These are phyloP conservation scores for Calliopsis andreniformis DNA, from an alignment of 1,140 invertebrate species.

Conservation along the genomic window DNA sequence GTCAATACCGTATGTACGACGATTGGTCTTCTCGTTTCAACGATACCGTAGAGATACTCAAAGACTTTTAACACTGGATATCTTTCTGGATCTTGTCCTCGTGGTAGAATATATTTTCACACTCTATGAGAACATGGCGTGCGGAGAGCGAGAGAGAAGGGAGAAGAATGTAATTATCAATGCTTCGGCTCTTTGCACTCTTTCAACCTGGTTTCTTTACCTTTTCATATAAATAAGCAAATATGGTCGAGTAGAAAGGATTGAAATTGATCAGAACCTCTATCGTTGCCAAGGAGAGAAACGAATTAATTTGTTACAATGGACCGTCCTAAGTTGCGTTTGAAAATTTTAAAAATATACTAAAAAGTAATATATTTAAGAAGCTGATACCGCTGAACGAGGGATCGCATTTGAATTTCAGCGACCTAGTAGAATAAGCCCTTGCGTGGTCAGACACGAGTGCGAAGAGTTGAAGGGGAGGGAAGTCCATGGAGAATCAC, in stretches of 20 bases:
- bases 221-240: not conserved
- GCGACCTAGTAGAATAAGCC: not conserved
- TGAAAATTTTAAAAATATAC: conserved; percentile 30
- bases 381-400: not conserved
- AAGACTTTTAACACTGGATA: conserved; percentile 32
- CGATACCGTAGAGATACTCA: conserved; percentile 30
- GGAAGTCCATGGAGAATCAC: not conserved
- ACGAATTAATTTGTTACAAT: conserved; percentile 35
- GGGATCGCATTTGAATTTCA: not conserved
- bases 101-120: conserved; percentile 52
- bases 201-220: not conserved
- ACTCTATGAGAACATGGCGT: conserved; percentile 28
- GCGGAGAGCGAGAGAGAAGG: conserved; percentile 1
- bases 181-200: conserved; percentile 44
- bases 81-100: conserved; percentile 44
- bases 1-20: conserved; percentile 52
- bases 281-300: not conserved
- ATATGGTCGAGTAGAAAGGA: not conserved
- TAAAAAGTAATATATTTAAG: conserved; percentile 29
- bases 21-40: conserved; percentile 34
- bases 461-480: conserved; percentile 34
- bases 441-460: not conserved
- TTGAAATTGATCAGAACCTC: too few relatives aligned
- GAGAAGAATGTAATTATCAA: not conserved
- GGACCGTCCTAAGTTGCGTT: conserved; percentile 42